Conservation (phyloP, 2,797 vertebrate species). For the Potorous gilbertii region DNA sequence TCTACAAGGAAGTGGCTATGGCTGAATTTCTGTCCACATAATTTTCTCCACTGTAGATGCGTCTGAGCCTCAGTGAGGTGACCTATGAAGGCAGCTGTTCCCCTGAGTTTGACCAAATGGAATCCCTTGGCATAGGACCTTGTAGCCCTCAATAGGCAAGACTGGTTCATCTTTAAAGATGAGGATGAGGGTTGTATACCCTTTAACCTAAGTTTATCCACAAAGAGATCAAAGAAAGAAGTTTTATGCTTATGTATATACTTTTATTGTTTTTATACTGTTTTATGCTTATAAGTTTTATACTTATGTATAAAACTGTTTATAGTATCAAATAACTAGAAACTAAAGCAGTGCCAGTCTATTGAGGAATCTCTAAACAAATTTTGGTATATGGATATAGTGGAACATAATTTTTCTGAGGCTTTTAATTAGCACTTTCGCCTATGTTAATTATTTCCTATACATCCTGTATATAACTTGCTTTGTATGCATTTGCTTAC, state of each 20-base stretch:
- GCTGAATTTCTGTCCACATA: not conserved
- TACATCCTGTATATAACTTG: not conserved
- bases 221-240: not conserved
- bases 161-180: not conserved
- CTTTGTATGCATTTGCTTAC: not conserved
- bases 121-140: not conserved
- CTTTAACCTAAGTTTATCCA: not conserved
- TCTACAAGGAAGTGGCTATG: not conserved
- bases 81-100: no score
- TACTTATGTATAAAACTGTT: not conserved
- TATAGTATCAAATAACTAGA: not conserved
- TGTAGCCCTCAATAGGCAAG: not conserved
- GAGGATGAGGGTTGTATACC: no score
- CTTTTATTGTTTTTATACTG: no score
- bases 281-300: no score
- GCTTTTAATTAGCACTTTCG: no score
- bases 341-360: not conserved
- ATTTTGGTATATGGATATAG: not conserved
- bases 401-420: no score
- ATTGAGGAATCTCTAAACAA: not conserved
- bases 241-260: not conserved
- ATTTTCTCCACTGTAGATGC: not conserved
- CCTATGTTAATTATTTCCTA: not conserved
- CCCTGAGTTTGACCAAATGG: not conserved
- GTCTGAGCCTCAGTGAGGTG: not conserved